Conservation (phyloP, 2,888 invertebrate genomes). For the Podabrus alpinus region DNA sequence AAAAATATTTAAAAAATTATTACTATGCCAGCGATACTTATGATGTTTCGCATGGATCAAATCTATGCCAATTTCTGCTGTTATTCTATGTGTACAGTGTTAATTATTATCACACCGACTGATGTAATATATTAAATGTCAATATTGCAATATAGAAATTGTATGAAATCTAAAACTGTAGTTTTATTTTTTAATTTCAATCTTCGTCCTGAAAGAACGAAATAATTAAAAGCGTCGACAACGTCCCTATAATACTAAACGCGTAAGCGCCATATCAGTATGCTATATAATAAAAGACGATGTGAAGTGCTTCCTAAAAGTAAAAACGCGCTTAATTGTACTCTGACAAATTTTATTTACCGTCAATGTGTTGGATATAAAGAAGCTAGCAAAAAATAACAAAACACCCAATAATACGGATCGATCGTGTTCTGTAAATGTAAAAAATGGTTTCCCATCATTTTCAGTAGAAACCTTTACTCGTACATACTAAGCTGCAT, state of each 20-base stretch:
- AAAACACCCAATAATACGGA: background rate
- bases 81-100: slow-evolving; percentile 35
- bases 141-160: slow-evolving; percentile 25
- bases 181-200: background rate
- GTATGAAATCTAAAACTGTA: background rate
- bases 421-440: background rate
- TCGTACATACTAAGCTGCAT: too few relatives aligned
- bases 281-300: background rate
- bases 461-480: too few relatives aligned
- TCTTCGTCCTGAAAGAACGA: background rate
- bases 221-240: too few relatives aligned
- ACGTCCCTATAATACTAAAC: too few relatives aligned
- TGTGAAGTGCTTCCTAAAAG: background rate
- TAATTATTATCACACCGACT: slow-evolving; percentile 35
- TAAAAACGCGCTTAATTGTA: background rate
- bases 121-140: slow-evolving; percentile 37
- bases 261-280: too few relatives aligned
- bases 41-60: slow-evolving; percentile 19
- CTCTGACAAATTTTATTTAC: background rate
- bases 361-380: background rate
- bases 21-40: slow-evolving; percentile 12
- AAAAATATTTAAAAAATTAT: slow-evolving; percentile 10
- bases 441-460: too few relatives aligned
- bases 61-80: slow-evolving; percentile 25
- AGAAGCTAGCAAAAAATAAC: background rate